Base-by-base conservation (phyloP, 1,140 invertebrate genomes). In the Camponotus pennsylvanicus region DNA sequence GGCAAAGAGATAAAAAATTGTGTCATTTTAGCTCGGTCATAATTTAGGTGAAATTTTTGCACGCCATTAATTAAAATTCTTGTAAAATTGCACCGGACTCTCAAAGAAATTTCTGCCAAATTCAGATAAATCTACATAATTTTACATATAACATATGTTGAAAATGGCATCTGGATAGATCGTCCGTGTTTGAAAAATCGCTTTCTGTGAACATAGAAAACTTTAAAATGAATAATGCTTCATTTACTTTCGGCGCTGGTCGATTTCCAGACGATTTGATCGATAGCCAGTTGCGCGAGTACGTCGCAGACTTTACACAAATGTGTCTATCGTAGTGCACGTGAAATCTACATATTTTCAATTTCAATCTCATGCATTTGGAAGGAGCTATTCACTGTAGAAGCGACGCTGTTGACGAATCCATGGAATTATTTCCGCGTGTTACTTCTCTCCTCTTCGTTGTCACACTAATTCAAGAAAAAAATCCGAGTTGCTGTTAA, bases 281-380 rank as follows among this genome's bases (percentile, higher is more conserved):
- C 88, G 59, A 82, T 89, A 80, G 69, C 49, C 52, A 34, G 82
- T 70, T 55, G 67, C 59, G 52, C 61, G 27, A 71, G 61, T 79
- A 32, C 85, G 42, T 66, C 59, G 73, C 79, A 59, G 13, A 18
- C 59, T 79, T 75, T 66, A 34, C 57, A 70, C n/a, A 75, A 79
- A 88, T n/a, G 71, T 75, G 69, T 71, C 75, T 86, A 59, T 49
- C 32, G 76, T n/a, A 2, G 32, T 21, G 13, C 18, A 8, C 34
- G n/a, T 42, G 57, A 70, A 86, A 88, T 89, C 87, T 89, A 80
- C 88, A 88, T 89, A 88, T 89, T 89, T 88, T 89, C 88, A 86
- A 88, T 89, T 89, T 89, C 75, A 86, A 45, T 59, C 88, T 86
- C 88, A 86, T 88, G 82, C 88, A 88, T 88, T 76, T 21, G 69